Evolutionary conservation across 1,140 invertebrate genomes (phyloP), one percentile per base, ranked within the genome.

Genomic region (Pinna nobilis): DNA sequence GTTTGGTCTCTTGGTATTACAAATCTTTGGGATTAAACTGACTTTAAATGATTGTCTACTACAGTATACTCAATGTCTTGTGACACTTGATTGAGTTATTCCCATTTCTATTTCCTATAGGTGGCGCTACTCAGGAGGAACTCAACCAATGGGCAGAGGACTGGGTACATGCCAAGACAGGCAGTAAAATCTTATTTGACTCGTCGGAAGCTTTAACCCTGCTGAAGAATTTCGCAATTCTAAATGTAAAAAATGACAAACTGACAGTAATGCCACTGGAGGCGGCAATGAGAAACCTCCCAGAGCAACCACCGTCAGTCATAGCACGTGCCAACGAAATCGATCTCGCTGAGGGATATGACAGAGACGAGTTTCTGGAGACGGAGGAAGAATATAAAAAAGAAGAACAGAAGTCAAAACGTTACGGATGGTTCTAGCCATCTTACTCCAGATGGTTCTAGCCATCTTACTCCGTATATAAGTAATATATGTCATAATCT

Each of bases 401-500:
- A 51, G 82, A 87, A 49, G 84, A 85, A 7, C 73, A 82, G 55
- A 78, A 78, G 20, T 49, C 67, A 2, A 79, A 70, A 23, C 64
- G 69, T 69, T 81, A 82, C 70, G 86, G 86, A 69, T 88, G 86
- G 86, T 83, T 83, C 75, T 86, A n/a, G n/a, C n/a, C n/a, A n/a
- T n/a, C n/a, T n/a, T n/a, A n/a, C n/a, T n/a, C n/a, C n/a, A n/a
- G n/a, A n/a, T n/a, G n/a, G n/a, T n/a, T n/a, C n/a, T n/a, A n/a
- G n/a, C n/a, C n/a, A n/a, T n/a, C n/a, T n/a, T n/a, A n/a, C n/a
- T n/a, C n/a, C n/a, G n/a, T n/a, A n/a, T n/a, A n/a, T n/a, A n/a
- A n/a, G n/a, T n/a, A n/a, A n/a, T n/a, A n/a, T n/a, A n/a, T n/a
- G n/a, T n/a, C n/a, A n/a, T n/a, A n/a, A n/a, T n/a, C n/a, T n/a